Evolutionary conservation across 2,888 invertebrate genomes (phyloP), one percentile per base, ranked within the genome.

Genomic region (Pheosia gnoma): DNA sequence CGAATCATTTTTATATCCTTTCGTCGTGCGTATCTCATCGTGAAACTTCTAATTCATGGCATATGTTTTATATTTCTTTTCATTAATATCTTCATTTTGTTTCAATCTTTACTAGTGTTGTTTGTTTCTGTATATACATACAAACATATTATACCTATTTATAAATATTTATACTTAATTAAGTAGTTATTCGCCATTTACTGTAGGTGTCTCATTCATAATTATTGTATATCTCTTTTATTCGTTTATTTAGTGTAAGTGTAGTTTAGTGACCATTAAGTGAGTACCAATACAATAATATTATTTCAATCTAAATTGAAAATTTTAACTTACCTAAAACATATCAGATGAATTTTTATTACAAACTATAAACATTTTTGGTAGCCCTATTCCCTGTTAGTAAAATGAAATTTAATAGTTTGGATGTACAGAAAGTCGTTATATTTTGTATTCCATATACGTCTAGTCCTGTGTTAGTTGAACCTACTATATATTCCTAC

Each of bases 321-420:
- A 66, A 55, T 62, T 58, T 37, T 47, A n/a, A 45, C 36, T 9
- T 25, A 43, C 57, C 45, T 67, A 59, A 78, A 72, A 84, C 85
- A 84, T 85, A 87, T 87, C 87, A 83, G 69, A 71, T 64, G 78
- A 84, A 82, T 85, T 83, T 84, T 62, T 59, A 72, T 59, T 38
- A 13, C 39, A n/a, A 39, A 64, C 59, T 59, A 64, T 56, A 70
- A 25, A 9, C 54, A 60, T 65, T 64, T 61, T 62, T 64, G 36
- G 57, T 65, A 66, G 8, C 57, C 62, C 45, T 41, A 62, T 68
- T 59, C 38, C 60, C 58, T 72, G 62, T 62, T 72, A 61, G 9
- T 25, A 55, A 61, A 8, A 59, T 53, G 7, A 55, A 51, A 47
- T 62, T 57, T 69, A 41, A 65, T 65, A 73, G 61, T 67, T 69